Base-by-base conservation (phyloP, 2,888 invertebrate genomes). In the Coelinius sp. region DNA sequence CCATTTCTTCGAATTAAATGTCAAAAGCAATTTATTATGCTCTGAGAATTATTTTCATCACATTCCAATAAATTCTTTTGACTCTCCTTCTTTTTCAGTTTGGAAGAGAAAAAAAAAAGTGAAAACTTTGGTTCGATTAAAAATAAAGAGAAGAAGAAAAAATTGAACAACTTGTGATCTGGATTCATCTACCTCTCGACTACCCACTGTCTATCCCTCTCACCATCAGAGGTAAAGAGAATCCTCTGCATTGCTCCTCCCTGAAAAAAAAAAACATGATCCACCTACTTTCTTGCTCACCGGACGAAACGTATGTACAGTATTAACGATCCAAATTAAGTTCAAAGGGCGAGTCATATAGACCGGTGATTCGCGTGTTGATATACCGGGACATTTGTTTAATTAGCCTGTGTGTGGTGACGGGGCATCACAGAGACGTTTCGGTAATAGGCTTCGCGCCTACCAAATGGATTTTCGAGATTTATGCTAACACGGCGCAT, bases 401-500 rank as follows among this genome's bases (percentile, higher is more conserved):
- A 87, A 87, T 87, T 86, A 86, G 83, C 81, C 82, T 76, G 77
- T 80, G 80, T 63, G 79, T 78, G 75, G 77, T 56, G 65, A 65
- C 65, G 72, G 49, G 44, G 68, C 64, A 64, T 59, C 24, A 59
- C 41, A 66, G 71, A 63, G 62, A 71, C 63, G 71, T 59, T 62
- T 14, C 74, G 78, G 84, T 84, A 87, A 86, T 85, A 86, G 85
- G 83, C 84, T 77, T 83, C 84, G 84, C 84, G 84, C 82, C 83
- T 85, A 73, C 74, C 83, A 86, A 87, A 87, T 87, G 87, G 84
- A 87, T 87, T 87, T 85, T 80, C 59, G 81, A 87, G 87, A 87
- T 87, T 87, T 87, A 87, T 86, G 85, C 84, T 83, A 87, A 86
- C 86, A 85, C 85, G 85, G 80, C 79, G 84, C 86, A 85, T 87